Percentiles rank a stretch among this genome's conserved stretches.
Evolutionary conservation across 2,888 invertebrate species (phyloP).

Genomic region (Epistrophe eligans): DNA sequence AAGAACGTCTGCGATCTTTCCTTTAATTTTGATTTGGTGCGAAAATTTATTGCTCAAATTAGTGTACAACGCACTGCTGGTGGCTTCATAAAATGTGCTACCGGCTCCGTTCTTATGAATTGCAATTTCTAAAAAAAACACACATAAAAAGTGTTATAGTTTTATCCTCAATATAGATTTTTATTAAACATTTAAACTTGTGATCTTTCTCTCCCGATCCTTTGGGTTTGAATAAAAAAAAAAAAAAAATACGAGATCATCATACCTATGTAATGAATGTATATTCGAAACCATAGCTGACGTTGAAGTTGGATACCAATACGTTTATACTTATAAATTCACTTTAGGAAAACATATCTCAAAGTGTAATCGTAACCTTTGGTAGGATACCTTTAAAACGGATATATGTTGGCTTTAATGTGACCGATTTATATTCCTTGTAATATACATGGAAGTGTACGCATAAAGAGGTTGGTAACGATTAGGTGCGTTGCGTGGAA

Average conservation of each 20-base stretch:
- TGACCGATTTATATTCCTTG: conserved; percentile 38
- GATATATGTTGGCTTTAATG: conserved; percentile 47
- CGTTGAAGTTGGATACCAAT: conserved; percentile 9
- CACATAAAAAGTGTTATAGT: conserved; percentile 24
- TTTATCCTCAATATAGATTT: neutral
- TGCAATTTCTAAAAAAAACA: neutral
- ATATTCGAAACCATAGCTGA: conserved; percentile 16
- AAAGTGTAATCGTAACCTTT: conserved; percentile 36
- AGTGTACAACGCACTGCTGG: conserved; percentile 81
- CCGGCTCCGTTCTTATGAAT: conserved; percentile 37
- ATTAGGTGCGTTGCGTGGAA: neutral
- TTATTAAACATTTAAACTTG: neutral
- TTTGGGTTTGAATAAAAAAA: neutral
- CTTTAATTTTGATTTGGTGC: conserved; percentile 83
- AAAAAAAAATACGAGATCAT: neutral
- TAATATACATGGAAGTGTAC: neutral
- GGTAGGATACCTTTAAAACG: neutral
- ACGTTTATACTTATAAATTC: conserved; percentile 18
- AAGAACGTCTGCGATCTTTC: conserved; percentile 77
- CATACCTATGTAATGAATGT: neutral
- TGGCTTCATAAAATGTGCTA: conserved; percentile 78
- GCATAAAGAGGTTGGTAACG: neutral
- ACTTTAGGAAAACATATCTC: conserved; percentile 40
- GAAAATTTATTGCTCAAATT: conserved; percentile 83
- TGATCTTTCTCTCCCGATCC: neutral